phyloP scores from a whole-genome alignment of 2,888 invertebrate species.

The Epinotia brunnichana region DNA sequence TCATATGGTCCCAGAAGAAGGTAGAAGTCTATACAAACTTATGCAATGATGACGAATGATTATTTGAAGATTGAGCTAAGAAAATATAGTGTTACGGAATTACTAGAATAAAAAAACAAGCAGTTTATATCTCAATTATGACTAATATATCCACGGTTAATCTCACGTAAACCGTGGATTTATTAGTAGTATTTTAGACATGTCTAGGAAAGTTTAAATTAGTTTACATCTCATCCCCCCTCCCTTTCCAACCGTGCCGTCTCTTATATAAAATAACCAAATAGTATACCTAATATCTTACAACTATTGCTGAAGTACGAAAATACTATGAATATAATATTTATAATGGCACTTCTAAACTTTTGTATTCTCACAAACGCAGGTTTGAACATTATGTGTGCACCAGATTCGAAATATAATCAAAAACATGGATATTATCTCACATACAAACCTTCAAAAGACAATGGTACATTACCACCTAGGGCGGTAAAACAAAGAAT shows the following conservation, averaged over 20 bases:
- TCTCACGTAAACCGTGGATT: no score
- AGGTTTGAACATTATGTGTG: constrained; percentile 33
- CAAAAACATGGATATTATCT: background rate
- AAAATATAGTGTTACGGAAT: no score
- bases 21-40: background rate
- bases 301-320: constrained; percentile 71
- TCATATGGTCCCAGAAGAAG: no score
- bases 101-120: no score
- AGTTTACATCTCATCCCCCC: background rate
- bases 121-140: no score
- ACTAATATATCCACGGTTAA: no score
- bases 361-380: constrained; percentile 52
- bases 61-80: background rate
- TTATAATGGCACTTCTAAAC: constrained; percentile 79
- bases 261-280: constrained; percentile 53
- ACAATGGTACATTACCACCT: no score
- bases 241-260: constrained; percentile 25
- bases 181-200: no score
- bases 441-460: no score
- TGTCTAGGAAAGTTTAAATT: no score
- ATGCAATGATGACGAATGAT: background rate
- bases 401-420: constrained; percentile 19
- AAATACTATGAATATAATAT: constrained; percentile 70
- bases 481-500: no score
- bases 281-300: constrained; percentile 54